A percentile compares a stretch with the other conserved stretches of the same genome.
Conservation (phyloP, 2,113 vertebrate genomes). For the Pica pica region DNA sequence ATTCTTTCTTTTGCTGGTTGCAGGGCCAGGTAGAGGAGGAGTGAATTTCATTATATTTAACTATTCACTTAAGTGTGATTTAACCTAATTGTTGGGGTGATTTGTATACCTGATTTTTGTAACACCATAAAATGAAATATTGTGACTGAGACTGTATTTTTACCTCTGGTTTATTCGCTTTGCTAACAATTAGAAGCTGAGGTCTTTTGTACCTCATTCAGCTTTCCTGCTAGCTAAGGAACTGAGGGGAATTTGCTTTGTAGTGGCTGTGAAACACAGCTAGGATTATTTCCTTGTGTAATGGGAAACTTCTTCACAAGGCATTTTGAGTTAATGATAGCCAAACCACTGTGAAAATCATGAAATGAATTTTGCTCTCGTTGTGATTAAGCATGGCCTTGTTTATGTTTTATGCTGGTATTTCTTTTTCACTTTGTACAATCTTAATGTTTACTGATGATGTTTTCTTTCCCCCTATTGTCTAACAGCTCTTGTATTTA, state of each 20-base stretch:
- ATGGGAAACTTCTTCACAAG: not conserved
- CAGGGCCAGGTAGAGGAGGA: not conserved
- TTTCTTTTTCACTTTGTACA: not conserved
- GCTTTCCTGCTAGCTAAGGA: not conserved
- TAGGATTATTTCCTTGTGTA: not conserved
- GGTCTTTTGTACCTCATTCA: not conserved
- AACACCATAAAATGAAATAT: not conserved
- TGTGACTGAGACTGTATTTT: not conserved
- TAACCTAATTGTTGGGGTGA: not conserved
- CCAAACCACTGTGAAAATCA: not conserved
- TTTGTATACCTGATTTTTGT: not conserved
- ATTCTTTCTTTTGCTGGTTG: not conserved
- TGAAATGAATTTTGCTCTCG: not conserved
- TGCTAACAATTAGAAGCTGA: not conserved
- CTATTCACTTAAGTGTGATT: not conserved
- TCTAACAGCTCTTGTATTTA: not conserved
- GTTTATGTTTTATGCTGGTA: not conserved
- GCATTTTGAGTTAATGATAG: not conserved
- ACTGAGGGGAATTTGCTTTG: not conserved
- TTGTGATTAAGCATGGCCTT: not conserved
- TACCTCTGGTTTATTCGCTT: not conserved
- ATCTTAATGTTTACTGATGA: not conserved
- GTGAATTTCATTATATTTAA: not conserved
- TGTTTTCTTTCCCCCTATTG: not conserved
- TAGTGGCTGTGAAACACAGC: not conserved